Conservation (phyloP, 2,888 invertebrate genomes). For the Dasypolia templi region DNA sequence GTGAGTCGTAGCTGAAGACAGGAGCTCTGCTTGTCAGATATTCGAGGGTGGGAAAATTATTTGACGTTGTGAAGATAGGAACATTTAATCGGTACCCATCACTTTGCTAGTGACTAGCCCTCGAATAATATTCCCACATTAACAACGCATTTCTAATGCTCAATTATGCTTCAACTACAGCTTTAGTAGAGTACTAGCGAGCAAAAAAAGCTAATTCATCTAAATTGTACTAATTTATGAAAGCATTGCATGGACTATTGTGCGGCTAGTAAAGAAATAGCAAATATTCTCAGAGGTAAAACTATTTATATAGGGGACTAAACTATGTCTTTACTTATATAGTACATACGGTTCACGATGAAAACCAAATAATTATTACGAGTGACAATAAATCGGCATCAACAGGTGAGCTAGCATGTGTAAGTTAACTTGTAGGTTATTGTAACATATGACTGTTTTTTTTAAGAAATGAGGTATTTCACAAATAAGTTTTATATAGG, state of each 20-base stretch:
- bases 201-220: constrained; percentile 80
- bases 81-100: constrained; percentile 57
- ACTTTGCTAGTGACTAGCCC: constrained; percentile 47
- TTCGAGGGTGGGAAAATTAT: constrained; percentile 77
- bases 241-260: constrained; percentile 85
- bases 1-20: constrained; percentile 86
- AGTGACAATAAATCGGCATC: constrained; percentile 35
- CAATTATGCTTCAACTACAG: constrained; percentile 79
- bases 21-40: constrained; percentile 89
- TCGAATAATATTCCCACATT: constrained; percentile 73
- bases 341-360: constrained; percentile 44
- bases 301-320: constrained; percentile 52
- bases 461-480: not conserved
- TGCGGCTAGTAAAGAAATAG: constrained; percentile 79
- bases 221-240: constrained; percentile 78
- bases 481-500: constrained; percentile 10
- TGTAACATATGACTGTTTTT: not conserved
- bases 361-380: constrained; percentile 46
- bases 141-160: constrained; percentile 86
- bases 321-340: constrained; percentile 49
- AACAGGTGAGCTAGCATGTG: constrained; percentile 37
- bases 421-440: constrained; percentile 7
- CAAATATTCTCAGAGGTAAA: constrained; percentile 65
- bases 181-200: constrained; percentile 76
- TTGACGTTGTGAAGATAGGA: constrained; percentile 76